Base-by-base conservation (phyloP, 2,797 vertebrate genomes). In the Synanceia verrucosa region DNA sequence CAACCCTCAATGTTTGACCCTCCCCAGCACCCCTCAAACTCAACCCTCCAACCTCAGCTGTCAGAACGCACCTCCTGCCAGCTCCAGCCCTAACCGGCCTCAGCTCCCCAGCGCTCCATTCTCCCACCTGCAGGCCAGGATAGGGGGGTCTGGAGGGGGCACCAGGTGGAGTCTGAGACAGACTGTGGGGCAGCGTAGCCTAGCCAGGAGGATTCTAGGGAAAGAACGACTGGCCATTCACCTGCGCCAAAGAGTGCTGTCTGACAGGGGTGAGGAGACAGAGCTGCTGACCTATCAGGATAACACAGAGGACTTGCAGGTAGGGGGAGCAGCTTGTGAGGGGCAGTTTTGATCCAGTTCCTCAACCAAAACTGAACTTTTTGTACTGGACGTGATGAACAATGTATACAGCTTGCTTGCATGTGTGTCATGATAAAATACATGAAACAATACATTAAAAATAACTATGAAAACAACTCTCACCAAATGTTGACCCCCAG, bases 241-340 rank as follows among this genome's bases (percentile, higher is more conserved):
- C 88, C 94, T 98, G 79, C 95, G 93, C 72, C 96, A 95, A 81
- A 95, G 96, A 84, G 96, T 97, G 76, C 92, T 96, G 68, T 94
- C 96, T 86, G 95, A 95, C 21, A 91, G 96, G 78, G 95, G 97
- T 88, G 95, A 96, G 91, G 95, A 97, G 93, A 94, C 96, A 12
- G 95, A 96, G 90, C 94, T 98, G 86, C 90, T 97, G 80, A 91
- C 96, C 83, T 96, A 88, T 55, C 79, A 96, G 51, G 96, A 96
- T 67, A 94, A 92, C 26, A 92, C 96, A 89, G 97, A 99, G 63
- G 97, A 99, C 51, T 83, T 99, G 61, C 97, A 99, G 97, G 97
- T 99, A 76, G 24, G 61, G 31, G 23, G 10, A 67, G 70, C 48
- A 31, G 33, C 73, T 41, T 55, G 66, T 58, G 65, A 51, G n/a